Evolutionary conservation across 2,888 invertebrate genomes (phyloP).

Genomic region (Clivina fossor): DNA sequence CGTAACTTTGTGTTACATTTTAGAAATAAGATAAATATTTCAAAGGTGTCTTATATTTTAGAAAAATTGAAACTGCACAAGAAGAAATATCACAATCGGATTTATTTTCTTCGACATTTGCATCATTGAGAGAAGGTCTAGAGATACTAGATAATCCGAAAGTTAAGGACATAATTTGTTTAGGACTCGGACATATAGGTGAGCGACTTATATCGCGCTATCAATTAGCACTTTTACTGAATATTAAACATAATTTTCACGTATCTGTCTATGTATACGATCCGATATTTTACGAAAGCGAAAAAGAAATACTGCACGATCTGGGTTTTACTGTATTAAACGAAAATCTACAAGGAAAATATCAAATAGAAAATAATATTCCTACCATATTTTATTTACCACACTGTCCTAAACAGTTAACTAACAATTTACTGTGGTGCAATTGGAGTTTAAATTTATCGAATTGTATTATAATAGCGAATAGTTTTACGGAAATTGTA

Average conservation of each 20-base stretch:
- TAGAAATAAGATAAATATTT: too few relatives aligned
- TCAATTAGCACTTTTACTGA: constrained; percentile 76
- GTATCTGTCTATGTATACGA: constrained; percentile 69
- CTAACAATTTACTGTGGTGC: constrained; percentile 84
- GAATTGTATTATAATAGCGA: constrained; percentile 75
- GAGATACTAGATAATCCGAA: constrained; percentile 45
- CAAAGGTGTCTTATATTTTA: constrained; percentile 54
- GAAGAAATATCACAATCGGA: constrained; percentile 50
- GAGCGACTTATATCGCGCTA: constrained; percentile 71
- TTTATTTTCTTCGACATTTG: constrained; percentile 50
- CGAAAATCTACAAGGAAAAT: constrained; percentile 78
- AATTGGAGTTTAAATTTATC: constrained; percentile 74
- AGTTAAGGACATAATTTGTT: constrained; percentile 71
- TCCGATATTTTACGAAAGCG: constrained; percentile 71
- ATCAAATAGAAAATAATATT: constrained; percentile 55
- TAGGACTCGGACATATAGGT: constrained; percentile 80
- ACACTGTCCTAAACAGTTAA: constrained; percentile 83
- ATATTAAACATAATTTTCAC: constrained; percentile 63
- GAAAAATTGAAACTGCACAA: constrained; percentile 49
- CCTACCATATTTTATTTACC: constrained; percentile 78
- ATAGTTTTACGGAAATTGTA: constrained; percentile 73
- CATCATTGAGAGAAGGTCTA: constrained; percentile 51
- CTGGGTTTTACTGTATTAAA: constrained; percentile 63
- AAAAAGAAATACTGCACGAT: constrained; percentile 64
- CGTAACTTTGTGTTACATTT: background rate